These are phyloP conservation scores for Phorcus lineatus DNA, from an alignment of 2,888 invertebrate genomes.

Conservation along the genomic window DNA sequence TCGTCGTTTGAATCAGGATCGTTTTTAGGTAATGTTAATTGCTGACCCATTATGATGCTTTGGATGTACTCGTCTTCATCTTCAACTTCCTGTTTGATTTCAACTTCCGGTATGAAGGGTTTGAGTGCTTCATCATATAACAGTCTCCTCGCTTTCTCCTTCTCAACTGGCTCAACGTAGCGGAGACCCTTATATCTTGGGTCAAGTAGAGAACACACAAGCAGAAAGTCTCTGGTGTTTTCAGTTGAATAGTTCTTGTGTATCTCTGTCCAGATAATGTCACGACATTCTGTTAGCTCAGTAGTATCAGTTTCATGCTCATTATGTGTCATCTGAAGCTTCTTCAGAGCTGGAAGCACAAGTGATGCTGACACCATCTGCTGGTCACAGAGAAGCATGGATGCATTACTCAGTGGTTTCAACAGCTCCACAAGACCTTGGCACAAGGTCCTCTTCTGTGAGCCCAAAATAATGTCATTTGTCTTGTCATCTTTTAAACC, in stretches of 20 bases:
- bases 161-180: conserved; percentile 42
- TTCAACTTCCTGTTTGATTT: conserved; percentile 39
- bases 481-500: background rate
- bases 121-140: conserved; percentile 32
- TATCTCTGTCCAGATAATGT: conserved; percentile 31
- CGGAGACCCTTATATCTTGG: conserved; percentile 45
- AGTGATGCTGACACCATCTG: conserved; percentile 38
- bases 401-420: conserved; percentile 38
- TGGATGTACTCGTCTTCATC: conserved; percentile 27
- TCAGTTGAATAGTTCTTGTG: conserved; percentile 28
- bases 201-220: conserved; percentile 44
- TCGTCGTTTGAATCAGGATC: conserved; percentile 17
- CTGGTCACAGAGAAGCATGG: conserved; percentile 37
- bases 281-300: conserved; percentile 33
- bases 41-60: background rate
- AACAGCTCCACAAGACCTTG: conserved; percentile 36
- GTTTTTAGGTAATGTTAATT: background rate
- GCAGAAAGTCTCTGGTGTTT: conserved; percentile 35
- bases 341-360: conserved; percentile 45
- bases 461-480: background rate
- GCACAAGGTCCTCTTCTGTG: conserved; percentile 24
- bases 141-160: conserved; percentile 34
- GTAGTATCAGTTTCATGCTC: conserved; percentile 32
- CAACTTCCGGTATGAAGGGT: background rate
- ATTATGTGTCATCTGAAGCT: conserved; percentile 39